Conservation (phyloP, 2,113 vertebrate genomes). For the Hemiprocne comata region DNA sequence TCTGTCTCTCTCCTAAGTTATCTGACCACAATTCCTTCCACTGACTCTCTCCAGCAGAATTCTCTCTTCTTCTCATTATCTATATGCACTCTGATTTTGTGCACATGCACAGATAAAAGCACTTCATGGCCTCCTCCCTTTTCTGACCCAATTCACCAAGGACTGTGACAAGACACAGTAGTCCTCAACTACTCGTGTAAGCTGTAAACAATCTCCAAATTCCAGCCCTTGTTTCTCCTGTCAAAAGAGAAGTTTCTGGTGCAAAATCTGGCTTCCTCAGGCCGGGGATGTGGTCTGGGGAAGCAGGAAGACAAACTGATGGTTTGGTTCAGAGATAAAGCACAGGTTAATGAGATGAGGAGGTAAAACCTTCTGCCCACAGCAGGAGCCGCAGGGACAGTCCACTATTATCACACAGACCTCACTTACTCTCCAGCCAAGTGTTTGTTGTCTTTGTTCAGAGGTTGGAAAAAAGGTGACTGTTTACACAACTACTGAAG, state of each 20-base stretch:
- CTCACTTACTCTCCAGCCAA: not conserved
- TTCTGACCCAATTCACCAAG: not conserved
- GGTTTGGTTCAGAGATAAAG: not conserved
- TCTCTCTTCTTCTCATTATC: not conserved
- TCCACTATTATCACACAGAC: not conserved
- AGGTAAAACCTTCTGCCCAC: not conserved
- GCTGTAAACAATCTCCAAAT: not conserved
- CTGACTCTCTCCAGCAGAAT: not conserved
- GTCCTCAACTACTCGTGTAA: not conserved
- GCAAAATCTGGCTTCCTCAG: not conserved
- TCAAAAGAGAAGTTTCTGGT: not conserved
- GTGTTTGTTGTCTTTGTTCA: not conserved
- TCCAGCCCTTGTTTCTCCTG: not conserved
- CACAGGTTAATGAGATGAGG: not conserved
- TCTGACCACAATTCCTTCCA: not conserved
- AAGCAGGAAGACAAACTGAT: not conserved
- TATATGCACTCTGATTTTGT: not conserved
- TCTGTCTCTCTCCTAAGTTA: not conserved
- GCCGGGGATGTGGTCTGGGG: not conserved
- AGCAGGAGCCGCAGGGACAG: not conserved
- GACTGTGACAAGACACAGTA: not conserved
- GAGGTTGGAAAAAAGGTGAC: not conserved
- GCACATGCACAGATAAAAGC: fast-evolving
- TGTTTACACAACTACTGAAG: not conserved
- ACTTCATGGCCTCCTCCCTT: not conserved